Evolutionary conservation across 2,888 invertebrate genomes (phyloP).

Genomic region (Caenorhabditis angaria): DNA sequence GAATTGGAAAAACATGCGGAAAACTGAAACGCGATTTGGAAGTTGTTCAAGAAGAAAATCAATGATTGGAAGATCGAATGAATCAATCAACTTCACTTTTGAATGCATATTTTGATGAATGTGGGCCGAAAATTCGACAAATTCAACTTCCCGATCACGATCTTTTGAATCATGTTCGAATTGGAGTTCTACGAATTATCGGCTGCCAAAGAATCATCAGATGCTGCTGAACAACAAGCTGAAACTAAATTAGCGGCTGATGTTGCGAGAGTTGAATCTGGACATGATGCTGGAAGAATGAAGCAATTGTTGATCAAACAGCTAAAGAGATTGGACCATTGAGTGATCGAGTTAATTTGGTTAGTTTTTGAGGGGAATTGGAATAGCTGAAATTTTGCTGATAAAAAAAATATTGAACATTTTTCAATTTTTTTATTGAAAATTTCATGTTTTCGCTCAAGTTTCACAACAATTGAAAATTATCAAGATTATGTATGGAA

Average conservation of each 20-base stretch:
- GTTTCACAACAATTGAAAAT: too few relatives aligned
- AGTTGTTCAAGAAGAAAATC: conserved; percentile 49
- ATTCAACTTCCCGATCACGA: conserved; percentile 82
- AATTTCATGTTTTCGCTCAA: too few relatives aligned
- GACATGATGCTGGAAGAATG: conserved; percentile 47
- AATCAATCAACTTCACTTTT: conserved; percentile 49
- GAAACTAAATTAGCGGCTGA: conserved; percentile 45
- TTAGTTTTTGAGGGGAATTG: background rate
- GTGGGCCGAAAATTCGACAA: conserved; percentile 53
- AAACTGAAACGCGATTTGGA: conserved; percentile 81
- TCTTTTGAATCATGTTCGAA: conserved; percentile 89
- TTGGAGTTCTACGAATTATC: conserved; percentile 98
- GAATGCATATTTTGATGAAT: conserved; percentile 50
- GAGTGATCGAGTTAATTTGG: conserved; percentile 49
- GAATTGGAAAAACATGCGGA: conserved; percentile 92
- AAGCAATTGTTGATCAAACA: conserved; percentile 74
- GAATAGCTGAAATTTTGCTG: background rate
- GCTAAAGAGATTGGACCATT: conserved; percentile 51
- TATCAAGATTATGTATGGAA: too few relatives aligned
- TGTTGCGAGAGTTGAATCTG: conserved; percentile 37
- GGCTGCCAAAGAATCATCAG: conserved; percentile 80
- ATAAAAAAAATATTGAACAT: too few relatives aligned
- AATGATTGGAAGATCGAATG: conserved; percentile 43
- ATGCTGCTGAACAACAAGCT: conserved; percentile 45
- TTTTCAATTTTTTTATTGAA: too few relatives aligned